phyloP scores from a whole-genome alignment of 2,113 vertebrate genomes.

The Chloropsis cyanopogon region DNA sequence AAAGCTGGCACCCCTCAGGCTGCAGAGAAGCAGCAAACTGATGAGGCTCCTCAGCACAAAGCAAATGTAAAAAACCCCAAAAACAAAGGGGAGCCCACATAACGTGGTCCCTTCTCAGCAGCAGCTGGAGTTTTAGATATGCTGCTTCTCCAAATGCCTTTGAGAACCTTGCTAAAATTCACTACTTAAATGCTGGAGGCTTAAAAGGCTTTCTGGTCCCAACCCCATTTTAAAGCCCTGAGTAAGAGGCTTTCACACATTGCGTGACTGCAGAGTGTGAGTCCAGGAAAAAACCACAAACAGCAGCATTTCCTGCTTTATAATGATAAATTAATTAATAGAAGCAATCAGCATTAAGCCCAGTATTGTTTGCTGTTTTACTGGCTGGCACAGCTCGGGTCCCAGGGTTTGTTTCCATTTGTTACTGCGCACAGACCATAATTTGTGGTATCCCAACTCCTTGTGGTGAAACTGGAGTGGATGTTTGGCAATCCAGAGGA shows the following conservation, averaged over 20 bases:
- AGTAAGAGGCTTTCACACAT: neutral
- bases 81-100: neutral
- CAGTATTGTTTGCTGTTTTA: neutral
- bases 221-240: neutral
- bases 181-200: neutral
- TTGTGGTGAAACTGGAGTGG: neutral
- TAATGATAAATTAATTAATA: neutral
- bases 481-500: neutral
- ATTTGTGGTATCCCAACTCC: neutral
- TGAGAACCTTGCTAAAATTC: neutral
- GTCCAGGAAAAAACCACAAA: neutral
- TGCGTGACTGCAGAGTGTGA: neutral
- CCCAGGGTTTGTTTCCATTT: neutral
- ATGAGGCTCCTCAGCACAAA: constrained; percentile 11
- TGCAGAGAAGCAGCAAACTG: constrained; percentile 16
- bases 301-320: neutral
- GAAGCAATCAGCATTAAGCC: neutral
- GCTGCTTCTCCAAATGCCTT: neutral
- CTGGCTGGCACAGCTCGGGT: neutral
- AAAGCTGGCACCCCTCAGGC: neutral
- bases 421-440: neutral
- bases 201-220: neutral
- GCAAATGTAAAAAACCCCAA: neutral
- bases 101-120: neutral
- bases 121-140: neutral